A percentile compares a stretch with the other conserved stretches of the same genome.
Evolutionary conservation across 2,888 invertebrate genomes (phyloP).

Genomic region (Zelleria hepariella): DNA sequence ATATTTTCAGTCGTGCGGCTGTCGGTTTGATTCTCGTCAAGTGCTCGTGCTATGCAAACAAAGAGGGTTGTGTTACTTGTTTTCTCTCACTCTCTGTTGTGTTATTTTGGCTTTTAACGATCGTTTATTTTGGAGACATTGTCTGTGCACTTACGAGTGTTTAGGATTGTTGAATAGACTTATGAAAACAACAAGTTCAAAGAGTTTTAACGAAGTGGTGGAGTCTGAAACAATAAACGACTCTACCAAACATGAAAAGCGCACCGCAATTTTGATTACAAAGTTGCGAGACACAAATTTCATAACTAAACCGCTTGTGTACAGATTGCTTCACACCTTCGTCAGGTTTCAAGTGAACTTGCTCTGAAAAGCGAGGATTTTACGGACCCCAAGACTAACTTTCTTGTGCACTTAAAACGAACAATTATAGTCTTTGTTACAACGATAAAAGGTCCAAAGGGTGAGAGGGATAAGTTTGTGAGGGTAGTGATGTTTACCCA

Average conservation of each 20-base stretch:
- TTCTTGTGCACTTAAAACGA: constrained; percentile 1
- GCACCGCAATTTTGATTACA: background rate
- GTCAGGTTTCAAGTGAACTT: background rate
- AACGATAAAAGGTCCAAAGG: constrained; percentile 6
- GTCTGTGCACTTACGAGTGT: background rate
- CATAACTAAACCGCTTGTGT: constrained; percentile 1
- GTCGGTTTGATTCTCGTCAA: background rate
- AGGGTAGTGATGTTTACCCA: constrained; percentile 63
- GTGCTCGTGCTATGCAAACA: background rate
- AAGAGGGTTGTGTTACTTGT: background rate
- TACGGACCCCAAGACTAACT: background rate
- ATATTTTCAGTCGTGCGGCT: background rate
- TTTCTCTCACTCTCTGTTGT: background rate
- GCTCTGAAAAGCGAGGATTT: constrained; percentile 4
- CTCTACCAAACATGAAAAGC: background rate
- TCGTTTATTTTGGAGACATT: background rate
- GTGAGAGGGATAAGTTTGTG: background rate
- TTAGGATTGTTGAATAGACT: background rate
- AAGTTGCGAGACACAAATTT: background rate
- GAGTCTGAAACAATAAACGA: background rate
- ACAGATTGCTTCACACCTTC: constrained; percentile 4
- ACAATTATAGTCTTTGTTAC: constrained; percentile 6
- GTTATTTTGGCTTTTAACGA: background rate
- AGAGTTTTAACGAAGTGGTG: background rate
- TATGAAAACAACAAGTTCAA: background rate